Evolutionary conservation across 2,888 invertebrate genomes (phyloP).

Genomic region (Bombylius major): DNA sequence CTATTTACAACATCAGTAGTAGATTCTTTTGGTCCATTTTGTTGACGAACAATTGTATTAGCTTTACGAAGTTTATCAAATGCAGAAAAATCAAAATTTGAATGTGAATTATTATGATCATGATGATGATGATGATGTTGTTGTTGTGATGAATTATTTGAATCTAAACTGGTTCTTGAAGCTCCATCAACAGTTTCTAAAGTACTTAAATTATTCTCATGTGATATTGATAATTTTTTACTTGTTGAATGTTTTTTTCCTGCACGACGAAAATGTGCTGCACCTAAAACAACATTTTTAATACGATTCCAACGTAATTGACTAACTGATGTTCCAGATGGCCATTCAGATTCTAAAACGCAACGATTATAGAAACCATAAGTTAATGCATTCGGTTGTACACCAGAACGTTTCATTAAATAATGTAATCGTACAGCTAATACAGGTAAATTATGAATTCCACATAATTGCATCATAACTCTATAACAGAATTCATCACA

Average conservation of each 20-base stretch:
- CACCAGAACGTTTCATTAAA: slow-evolving; percentile 83
- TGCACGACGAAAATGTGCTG: slow-evolving; percentile 75
- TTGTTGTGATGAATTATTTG: slow-evolving; percentile 24
- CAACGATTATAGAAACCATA: slow-evolving; percentile 75
- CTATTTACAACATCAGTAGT: slow-evolving; percentile 27
- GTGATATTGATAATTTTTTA: slow-evolving; percentile 31
- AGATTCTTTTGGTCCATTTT: slow-evolving; percentile 33
- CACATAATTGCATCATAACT: slow-evolving; percentile 97
- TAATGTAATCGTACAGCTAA: slow-evolving; percentile 84
- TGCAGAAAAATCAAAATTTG: slow-evolving; percentile 37
- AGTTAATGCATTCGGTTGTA: slow-evolving; percentile 95
- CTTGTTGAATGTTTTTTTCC: slow-evolving; percentile 48
- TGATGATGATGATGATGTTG: not conserved
- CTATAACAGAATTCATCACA: slow-evolving; percentile 97
- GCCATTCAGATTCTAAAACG: slow-evolving; percentile 93
- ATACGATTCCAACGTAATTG: slow-evolving; percentile 88
- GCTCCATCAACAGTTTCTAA: slow-evolving; percentile 35
- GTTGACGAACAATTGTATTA: slow-evolving; percentile 51
- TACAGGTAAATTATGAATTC: slow-evolving; percentile 84
- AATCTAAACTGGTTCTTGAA: slow-evolving; percentile 35
- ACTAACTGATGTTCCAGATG: slow-evolving; percentile 58
- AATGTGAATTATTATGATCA: slow-evolving; percentile 16
- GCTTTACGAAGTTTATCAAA: slow-evolving; percentile 47
- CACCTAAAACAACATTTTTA: slow-evolving; percentile 80
- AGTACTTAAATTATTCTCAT: slow-evolving; percentile 34